Percentiles rank a stretch among this genome's conserved stretches.
These are phyloP conservation scores for Micromesistius poutassou DNA, from an alignment of 2,797 vertebrate species.

Conservation along the genomic window DNA sequence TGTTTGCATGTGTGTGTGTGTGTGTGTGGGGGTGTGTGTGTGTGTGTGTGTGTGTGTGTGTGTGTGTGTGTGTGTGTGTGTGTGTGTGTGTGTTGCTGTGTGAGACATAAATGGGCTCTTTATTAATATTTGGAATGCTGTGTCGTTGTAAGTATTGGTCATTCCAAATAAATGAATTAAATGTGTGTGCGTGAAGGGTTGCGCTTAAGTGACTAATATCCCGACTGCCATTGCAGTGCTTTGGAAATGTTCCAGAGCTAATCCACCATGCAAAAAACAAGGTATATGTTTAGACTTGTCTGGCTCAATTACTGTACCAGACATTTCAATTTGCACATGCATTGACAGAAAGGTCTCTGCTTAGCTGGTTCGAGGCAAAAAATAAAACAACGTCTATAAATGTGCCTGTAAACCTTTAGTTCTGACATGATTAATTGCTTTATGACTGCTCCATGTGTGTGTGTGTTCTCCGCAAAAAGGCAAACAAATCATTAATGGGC, in stretches of 20 bases:
- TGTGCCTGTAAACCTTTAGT: too few relatives aligned
- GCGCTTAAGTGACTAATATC: neutral
- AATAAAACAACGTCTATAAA: neutral
- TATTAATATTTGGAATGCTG: too few relatives aligned
- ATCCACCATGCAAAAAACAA: neutral
- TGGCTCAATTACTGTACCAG: neutral
- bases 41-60: neutral
- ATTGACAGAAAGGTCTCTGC: neutral
- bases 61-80: too few relatives aligned
- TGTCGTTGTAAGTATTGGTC: too few relatives aligned
- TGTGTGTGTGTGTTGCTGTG: neutral
- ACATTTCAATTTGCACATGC: neutral
- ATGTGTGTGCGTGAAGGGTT: neutral
- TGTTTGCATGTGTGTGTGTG: too few relatives aligned
- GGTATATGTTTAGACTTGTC: neutral
- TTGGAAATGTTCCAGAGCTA: neutral
- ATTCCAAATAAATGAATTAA: too few relatives aligned
- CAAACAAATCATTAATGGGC: too few relatives aligned
- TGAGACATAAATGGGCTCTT: too few relatives aligned
- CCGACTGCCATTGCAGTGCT: neutral
- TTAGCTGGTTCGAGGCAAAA: neutral
- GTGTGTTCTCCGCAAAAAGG: too few relatives aligned
- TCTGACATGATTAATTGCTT: neutral
- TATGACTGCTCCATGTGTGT: too few relatives aligned
- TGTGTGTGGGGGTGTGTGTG: neutral